phyloP scores from a whole-genome alignment of 1,140 invertebrate genomes.

The Drosophila sucinea region DNA sequence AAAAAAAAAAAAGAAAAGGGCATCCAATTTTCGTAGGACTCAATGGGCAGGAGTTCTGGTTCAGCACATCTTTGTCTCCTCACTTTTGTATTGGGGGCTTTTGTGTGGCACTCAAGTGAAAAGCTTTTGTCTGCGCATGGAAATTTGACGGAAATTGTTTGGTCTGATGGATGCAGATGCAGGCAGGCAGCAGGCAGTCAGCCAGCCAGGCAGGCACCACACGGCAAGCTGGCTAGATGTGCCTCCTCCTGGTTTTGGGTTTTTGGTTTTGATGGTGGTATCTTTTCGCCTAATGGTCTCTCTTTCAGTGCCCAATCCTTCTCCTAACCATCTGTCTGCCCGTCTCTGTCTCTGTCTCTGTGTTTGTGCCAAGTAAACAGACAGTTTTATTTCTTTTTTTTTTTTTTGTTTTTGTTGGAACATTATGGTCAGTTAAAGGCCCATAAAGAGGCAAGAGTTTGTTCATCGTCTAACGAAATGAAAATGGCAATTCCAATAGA shows the following conservation, averaged over 20 bases:
- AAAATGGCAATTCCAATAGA: conserved; percentile 66
- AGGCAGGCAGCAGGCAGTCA: conserved; percentile 8
- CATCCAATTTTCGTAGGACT: conserved; percentile 6
- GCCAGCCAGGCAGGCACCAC: background rate
- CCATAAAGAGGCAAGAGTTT: conserved; percentile 54
- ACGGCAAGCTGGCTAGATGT: conserved; percentile 6
- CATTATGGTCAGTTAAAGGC: conserved; percentile 61
- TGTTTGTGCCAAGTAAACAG: conserved; percentile 61
- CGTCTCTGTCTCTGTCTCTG: conserved; percentile 10
- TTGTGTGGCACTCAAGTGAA: conserved; percentile 78
- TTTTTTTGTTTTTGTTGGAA: background rate
- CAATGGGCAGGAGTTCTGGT: conserved; percentile 1
- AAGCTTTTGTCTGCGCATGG: conserved; percentile 79
- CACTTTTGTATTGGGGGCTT: conserved; percentile 50
- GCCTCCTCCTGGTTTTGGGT: conserved; percentile 4
- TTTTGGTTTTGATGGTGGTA: conserved; percentile 11
- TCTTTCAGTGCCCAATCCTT: conserved; percentile 32
- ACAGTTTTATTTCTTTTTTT: conserved; percentile 43
- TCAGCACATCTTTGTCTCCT: conserved; percentile 28
- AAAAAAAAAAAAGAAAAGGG: conserved; percentile 1
- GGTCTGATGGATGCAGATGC: conserved; percentile 73
- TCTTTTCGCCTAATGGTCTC: conserved; percentile 63
- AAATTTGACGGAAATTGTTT: conserved; percentile 81
- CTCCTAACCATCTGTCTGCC: conserved; percentile 1
- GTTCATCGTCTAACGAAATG: conserved; percentile 31